Evolutionary conservation across 2,797 vertebrate genomes (phyloP).

Genomic region (Pseudomugil gertrudae): DNA sequence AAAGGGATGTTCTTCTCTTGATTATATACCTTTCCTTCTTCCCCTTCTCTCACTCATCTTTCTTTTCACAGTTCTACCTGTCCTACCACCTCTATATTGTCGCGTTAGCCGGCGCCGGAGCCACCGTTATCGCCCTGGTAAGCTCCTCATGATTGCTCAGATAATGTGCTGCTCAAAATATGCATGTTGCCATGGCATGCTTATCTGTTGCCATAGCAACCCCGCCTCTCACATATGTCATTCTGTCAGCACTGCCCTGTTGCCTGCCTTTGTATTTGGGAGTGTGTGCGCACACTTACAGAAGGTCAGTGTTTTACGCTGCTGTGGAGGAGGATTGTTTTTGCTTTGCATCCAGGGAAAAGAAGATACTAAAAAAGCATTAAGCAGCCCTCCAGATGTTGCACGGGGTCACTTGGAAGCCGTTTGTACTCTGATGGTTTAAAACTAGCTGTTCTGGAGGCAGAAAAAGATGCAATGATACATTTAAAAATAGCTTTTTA

Average conservation of each 20-base stretch:
- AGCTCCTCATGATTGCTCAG: constrained; percentile 68
- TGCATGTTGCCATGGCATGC: constrained; percentile 70
- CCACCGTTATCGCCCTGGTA: constrained; percentile 97
- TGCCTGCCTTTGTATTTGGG: constrained; percentile 40
- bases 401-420: constrained; percentile 16
- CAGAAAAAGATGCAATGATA: not conserved
- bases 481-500: not conserved
- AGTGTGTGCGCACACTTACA: constrained; percentile 29
- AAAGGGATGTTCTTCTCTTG: constrained; percentile 39
- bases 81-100: constrained; percentile 99
- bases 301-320: constrained; percentile 55
- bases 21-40: not conserved
- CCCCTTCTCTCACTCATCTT: not conserved
- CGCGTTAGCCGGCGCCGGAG: constrained; percentile 94
- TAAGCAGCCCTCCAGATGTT: constrained; percentile 29
- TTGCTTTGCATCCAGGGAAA: constrained; percentile 27
- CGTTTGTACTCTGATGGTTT: not conserved
- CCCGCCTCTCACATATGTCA: constrained; percentile 49
- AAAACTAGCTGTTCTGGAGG: not conserved
- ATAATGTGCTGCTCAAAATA: constrained; percentile 48
- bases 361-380: constrained; percentile 24
- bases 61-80: constrained; percentile 91
- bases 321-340: constrained; percentile 42
- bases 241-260: constrained; percentile 26
- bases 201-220: constrained; percentile 69